Conservation (phyloP, 1,140 invertebrate genomes). For the Zaprionus davidi region DNA sequence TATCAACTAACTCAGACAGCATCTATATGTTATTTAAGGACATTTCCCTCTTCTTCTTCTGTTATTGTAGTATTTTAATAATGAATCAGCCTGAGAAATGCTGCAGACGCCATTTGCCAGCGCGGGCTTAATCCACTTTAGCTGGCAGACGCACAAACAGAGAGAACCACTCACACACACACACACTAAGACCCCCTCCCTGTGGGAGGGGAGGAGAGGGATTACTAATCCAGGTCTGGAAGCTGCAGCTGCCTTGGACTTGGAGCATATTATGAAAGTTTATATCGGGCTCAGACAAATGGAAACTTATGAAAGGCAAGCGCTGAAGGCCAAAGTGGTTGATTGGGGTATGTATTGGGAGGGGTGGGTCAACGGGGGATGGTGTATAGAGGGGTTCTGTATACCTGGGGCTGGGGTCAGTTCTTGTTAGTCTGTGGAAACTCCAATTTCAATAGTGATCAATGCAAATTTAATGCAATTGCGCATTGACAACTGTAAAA, state of each 20-base stretch:
- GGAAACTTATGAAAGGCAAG: constrained; percentile 45
- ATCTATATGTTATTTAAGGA: not conserved
- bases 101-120: constrained; percentile 41
- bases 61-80: constrained; percentile 37
- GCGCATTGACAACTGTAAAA: constrained; percentile 3
- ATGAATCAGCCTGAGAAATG: constrained; percentile 17
- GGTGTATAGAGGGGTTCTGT: not conserved
- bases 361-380: not conserved
- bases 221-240: constrained; percentile 33
- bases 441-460: constrained; percentile 49
- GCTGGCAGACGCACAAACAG: not conserved
- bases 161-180: not conserved
- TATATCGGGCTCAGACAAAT: constrained; percentile 52
- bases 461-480: constrained; percentile 72
- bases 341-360: not conserved
- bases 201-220: too few species aligned
- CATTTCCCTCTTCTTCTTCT: not conserved
- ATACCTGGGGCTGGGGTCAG: not conserved
- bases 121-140: constrained; percentile 46
- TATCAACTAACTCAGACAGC: not conserved
- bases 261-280: constrained; percentile 50
- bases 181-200: not conserved
- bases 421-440: not conserved
- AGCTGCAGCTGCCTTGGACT: constrained; percentile 32
- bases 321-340: not conserved